phyloP scores from a whole-genome alignment of 92 coral and sea anemone genomes.

The Epizoanthus stellaris region DNA sequence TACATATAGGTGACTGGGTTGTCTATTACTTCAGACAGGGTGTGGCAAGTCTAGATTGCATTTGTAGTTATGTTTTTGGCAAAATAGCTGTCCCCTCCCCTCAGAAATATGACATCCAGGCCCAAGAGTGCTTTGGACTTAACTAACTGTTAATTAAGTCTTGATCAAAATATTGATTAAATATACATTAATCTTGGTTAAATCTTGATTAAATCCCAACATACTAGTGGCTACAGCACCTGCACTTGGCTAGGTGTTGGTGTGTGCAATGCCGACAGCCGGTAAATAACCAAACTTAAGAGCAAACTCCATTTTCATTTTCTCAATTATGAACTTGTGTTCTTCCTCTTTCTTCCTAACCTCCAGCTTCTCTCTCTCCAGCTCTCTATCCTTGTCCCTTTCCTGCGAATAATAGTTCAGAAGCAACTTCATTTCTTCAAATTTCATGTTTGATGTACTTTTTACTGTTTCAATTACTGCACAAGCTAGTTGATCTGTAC shows the following conservation, averaged over 20 bases:
- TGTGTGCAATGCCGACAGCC: constrained; percentile 12
- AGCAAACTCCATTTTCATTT: constrained; percentile 48
- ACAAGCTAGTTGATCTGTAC: constrained; percentile 17
- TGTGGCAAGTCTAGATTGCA: no score
- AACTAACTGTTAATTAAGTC: no score
- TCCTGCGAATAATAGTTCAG: constrained; percentile 38
- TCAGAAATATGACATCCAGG: no score
- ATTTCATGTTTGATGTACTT: constrained; percentile 10
- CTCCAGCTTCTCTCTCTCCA: constrained; percentile 25
- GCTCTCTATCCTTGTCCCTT: constrained; percentile 28
- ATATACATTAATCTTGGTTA: no score
- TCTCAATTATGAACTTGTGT: constrained; percentile 26
- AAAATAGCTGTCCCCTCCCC: no score
- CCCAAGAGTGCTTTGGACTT: not conserved
- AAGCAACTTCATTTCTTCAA: constrained; percentile 32
- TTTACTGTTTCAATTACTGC: constrained; percentile 27
- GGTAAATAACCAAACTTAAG: constrained; percentile 34
- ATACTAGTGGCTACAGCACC: not conserved
- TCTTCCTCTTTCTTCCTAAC: constrained; percentile 30
- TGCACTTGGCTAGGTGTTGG: not conserved
- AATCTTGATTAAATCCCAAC: no score
- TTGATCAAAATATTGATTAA: no score
- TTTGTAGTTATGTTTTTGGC: no score
- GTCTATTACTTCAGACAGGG: no score
- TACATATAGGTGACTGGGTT: no score